Evolutionary conservation across 1,140 invertebrate species (phyloP), one percentile per base, ranked within the genome.

Genomic region (honey bee (Apis mellifera)): DNA sequence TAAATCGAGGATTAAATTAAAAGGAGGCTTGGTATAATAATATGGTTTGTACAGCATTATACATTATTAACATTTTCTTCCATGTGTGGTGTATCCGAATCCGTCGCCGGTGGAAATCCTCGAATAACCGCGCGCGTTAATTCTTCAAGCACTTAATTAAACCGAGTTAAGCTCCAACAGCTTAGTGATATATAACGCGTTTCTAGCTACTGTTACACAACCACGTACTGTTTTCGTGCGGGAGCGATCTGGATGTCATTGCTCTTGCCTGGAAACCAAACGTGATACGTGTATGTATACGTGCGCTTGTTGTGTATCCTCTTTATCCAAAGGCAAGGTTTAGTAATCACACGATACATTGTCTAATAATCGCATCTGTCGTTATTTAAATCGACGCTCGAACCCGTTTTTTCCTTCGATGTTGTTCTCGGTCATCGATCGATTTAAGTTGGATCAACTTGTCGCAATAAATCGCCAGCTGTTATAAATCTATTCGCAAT

Each of bases 401-500:
- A 42, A 42, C 17, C 7, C 4, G 7, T 9, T 26, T 62, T 73
- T 42, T n/a, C n/a, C n/a, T n/a, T 21, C 21, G 7, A 11, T 48
- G 21, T n/a, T 57, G 21, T 19, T 57, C 32, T 19, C 57, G 48
- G 78, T 73, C 69, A 65, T 65, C 60, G 64, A 19, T 81, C 50
- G 80, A 69, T 78, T 70, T 32, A 42, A 83, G 52, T 15, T 21
- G 42, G 52, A 70, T 59, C 69, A 9, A 84, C 32, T 70, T 65
- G 65, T 71, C 57, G 75, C 32, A 57, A 71, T 64, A 57, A 71
- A 83, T 78, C 66, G 66, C 55, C 81, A 83, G 57, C 81, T 82
- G 72, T 55, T 54, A 82, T 69, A 82, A 82, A 82, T 82, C 66
- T 82, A 82, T 21, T 32, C 23, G 64, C 52, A 82, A 82, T 82